Base-by-base conservation (phyloP, 2,888 invertebrate species). In the Pandemis heparana region DNA sequence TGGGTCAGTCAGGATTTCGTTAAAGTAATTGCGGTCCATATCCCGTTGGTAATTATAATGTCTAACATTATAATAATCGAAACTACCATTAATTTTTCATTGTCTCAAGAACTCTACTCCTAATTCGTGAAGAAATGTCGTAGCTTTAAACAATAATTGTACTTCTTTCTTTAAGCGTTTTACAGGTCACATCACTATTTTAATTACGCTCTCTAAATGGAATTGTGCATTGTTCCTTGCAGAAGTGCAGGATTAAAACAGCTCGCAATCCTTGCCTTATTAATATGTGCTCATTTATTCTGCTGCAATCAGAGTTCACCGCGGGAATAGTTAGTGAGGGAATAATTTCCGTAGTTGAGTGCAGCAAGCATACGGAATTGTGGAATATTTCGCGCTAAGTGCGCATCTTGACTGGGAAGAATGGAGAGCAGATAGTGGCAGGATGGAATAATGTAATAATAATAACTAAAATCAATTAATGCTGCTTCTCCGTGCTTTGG, bases 351-450 rank as follows among this genome's bases (percentile, higher is more conserved):
- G 46, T 43, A 64, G 18, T 62, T 8, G 64, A 62, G 43, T 65
- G 59, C 71, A 66, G 56, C 71, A 60, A 66, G 60, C 65, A 71
- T 71, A 51, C 46, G 46, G 56, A n/a, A 73, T 68, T 59, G 62
- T 63, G 38, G 39, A 18, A 38, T 32, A 48, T 64, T 9, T 18
- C 53, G 18, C 18, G 9, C 6, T n/a, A 51, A 51, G 12, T n/a
- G 6, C n/a, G 12, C 51, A 14, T 5, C 46, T 46, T 12, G 46
- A 12, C 46, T 32, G 23, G 23, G 23, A 32, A 32, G 23, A 2
- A 4, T 32, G 23, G 23, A 32, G 2, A 32, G 23, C 2, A 4
- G 23, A 32, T 2, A 32, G 23, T 32, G 23, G 23, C 23, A 32
- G 23, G 2, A 32, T 32, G 4, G 23, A 32, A 32, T 32, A 32